phyloP scores from a whole-genome alignment of 2,113 vertebrate species.

The Promerops cafer region DNA sequence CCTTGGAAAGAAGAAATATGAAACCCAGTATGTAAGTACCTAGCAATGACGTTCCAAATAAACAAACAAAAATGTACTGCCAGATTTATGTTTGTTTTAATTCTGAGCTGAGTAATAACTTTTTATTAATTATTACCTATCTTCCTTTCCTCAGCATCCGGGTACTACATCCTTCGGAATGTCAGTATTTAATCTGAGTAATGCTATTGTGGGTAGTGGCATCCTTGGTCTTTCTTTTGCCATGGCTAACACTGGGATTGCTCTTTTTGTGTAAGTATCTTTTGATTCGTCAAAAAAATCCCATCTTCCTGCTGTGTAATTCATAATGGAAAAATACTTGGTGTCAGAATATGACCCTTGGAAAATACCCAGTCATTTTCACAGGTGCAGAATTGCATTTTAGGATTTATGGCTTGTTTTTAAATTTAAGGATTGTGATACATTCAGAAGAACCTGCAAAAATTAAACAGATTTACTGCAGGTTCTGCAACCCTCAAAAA shows the following conservation, averaged over 20 bases:
- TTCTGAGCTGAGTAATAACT: background rate
- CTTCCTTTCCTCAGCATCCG: slow-evolving; percentile 77
- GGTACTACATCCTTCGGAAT: slow-evolving; percentile 96
- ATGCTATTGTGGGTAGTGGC: slow-evolving; percentile 98
- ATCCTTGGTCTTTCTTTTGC: slow-evolving; percentile 96
- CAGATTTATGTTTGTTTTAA: slow-evolving; percentile 10
- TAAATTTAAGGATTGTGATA: background rate
- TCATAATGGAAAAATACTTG: background rate
- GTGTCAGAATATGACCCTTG: background rate
- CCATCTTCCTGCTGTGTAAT: background rate
- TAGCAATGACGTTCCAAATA: background rate
- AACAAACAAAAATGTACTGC: background rate
- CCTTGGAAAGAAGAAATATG: slow-evolving; percentile 91
- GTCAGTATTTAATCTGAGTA: slow-evolving; percentile 99
- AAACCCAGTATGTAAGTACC: slow-evolving; percentile 92
- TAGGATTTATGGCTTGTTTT: background rate
- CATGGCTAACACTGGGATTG: slow-evolving; percentile 99
- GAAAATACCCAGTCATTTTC: background rate
- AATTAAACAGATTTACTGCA: background rate
- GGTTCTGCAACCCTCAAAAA: background rate
- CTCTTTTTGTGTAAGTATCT: slow-evolving; percentile 94
- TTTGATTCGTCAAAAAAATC: background rate
- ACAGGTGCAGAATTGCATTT: background rate
- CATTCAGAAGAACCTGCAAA: background rate
- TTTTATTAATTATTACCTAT: slow-evolving; percentile 17